Evolutionary conservation across 2,888 invertebrate genomes (phyloP), one percentile per base, ranked within the genome.

Genomic region (Mesorhabditis sp.): DNA sequence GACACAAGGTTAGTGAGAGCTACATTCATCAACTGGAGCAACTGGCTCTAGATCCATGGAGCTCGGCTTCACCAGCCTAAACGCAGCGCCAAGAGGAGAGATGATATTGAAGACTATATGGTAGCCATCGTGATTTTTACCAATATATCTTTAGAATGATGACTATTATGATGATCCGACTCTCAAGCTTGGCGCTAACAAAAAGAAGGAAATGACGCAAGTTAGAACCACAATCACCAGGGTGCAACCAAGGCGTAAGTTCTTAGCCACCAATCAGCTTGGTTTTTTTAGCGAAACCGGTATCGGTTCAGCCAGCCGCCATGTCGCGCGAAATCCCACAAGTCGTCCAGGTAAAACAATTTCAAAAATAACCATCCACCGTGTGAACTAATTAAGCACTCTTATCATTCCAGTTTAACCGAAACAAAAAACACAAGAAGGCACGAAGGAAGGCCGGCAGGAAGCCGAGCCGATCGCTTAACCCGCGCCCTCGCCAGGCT

Each of bases 11-110:
- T 13, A 50, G n/a, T 10, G n/a, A 13, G 58, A 50, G n/a, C 28
- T 28, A 28, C 28, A 28, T 28, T 50, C 58, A 13, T 50, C 58
- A 50, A 50, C 58, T 50, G 58, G 58, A 50, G n/a, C 58, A n/a
- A 50, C n/a, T n/a, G 58, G 7, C 2, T 50, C n/a, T n/a, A 50
- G 58, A 50, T 50, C n/a, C 58, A 50, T 13, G 58, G 58, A 10
- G n/a, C 58, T 50, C 58, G 58, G n/a, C 7, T 50, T n/a, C 58
- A 50, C n/a, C 58, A n/a, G n/a, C 58, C 58, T 10, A n/a, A 10
- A 50, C 58, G n/a, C 58, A 50, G n/a, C 7, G n/a, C 58, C 7
- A 50, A 50, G 58, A 50, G 58, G n/a, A 50, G 58, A n/a, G n/a
- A 50, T 50, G 58, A 50, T 13, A n/a, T 13, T 50, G 58, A 50